Conservation (phyloP, 2,113 vertebrate genomes). For the Mus pahari region DNA sequence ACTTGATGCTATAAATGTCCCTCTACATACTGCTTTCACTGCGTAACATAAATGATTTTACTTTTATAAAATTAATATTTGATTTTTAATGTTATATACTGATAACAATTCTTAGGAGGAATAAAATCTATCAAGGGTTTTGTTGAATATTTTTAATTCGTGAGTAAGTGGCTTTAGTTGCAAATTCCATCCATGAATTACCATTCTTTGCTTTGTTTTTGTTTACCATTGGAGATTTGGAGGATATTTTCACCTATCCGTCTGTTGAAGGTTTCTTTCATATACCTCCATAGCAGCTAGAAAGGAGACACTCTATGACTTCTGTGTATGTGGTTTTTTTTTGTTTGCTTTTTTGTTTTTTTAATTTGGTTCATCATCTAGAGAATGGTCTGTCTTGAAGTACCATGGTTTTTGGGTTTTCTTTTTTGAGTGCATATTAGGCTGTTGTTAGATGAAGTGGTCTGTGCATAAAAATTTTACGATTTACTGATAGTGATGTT, state of each 20-base stretch:
- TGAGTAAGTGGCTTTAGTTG: background rate
- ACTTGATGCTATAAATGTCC: background rate
- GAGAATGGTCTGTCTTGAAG: background rate
- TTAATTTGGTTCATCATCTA: background rate
- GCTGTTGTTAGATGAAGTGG: background rate
- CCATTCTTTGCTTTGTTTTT: background rate
- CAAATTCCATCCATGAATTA: background rate
- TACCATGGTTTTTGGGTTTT: no score
- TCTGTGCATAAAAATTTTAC: background rate
- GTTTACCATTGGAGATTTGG: background rate
- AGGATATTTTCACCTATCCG: background rate
- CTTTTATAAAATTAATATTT: background rate
- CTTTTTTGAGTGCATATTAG: background rate
- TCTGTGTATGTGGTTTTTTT: background rate
- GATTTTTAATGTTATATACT: background rate
- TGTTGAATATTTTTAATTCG: background rate
- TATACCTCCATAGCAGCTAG: background rate
- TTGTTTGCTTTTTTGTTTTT: background rate
- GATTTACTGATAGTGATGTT: background rate
- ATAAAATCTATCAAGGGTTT: background rate
- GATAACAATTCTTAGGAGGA: background rate
- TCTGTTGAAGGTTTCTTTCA: background rate
- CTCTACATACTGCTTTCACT: background rate
- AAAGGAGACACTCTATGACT: background rate
- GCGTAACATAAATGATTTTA: background rate